phyloP scores from a whole-genome alignment of 2,797 vertebrate species.

The Podarcis siculus region DNA sequence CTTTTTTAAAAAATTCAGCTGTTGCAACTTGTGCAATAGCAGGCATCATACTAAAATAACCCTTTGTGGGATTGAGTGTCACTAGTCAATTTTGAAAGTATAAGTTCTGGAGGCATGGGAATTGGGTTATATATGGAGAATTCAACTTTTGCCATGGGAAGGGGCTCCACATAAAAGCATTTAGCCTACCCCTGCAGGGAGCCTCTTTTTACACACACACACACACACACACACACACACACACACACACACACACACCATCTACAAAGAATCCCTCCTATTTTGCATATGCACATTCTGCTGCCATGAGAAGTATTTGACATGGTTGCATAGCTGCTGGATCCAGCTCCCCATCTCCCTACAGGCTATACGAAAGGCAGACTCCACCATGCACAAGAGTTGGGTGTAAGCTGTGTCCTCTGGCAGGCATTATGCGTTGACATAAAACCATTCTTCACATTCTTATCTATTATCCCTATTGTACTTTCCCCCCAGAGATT shows the following conservation, averaged over 20 bases:
- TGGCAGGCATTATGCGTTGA: background rate
- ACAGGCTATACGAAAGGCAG: background rate
- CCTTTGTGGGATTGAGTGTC: background rate
- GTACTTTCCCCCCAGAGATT: background rate
- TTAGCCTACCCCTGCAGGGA: background rate
- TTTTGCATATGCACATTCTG: background rate
- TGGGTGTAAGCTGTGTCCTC: background rate
- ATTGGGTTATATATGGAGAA: background rate
- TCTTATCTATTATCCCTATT: background rate
- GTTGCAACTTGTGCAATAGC: background rate
- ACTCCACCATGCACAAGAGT: background rate
- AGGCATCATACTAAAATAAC: background rate
- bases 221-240: too few relatives aligned
- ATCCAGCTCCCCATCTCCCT: background rate
- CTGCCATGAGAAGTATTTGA: background rate
- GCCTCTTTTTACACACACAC: too few relatives aligned
- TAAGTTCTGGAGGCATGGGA: too few relatives aligned
- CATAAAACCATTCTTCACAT: background rate
- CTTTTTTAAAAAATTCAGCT: background rate
- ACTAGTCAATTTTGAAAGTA: background rate
- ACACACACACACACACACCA: too few relatives aligned
- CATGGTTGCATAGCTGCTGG: background rate
- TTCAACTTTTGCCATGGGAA: background rate
- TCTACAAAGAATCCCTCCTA: background rate
- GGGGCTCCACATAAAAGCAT: too few relatives aligned